A percentile compares a stretch with the other conserved stretches of the same genome.
These are phyloP conservation scores for Menidia beryllina DNA, from an alignment of 2,113 vertebrate species.

Conservation along the genomic window DNA sequence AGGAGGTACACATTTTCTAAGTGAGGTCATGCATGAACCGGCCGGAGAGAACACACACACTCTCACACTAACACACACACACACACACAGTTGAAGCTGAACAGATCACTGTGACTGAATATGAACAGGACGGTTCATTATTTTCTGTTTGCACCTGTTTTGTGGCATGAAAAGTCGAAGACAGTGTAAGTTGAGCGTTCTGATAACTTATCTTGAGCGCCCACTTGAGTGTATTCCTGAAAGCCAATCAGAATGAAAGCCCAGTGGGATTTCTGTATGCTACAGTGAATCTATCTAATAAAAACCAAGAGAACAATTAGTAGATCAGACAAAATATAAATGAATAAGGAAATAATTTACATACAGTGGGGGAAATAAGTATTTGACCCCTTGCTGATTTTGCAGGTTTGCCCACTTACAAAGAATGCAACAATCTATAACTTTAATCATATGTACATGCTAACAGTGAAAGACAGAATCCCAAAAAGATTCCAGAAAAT, in stretches of 20 bases:
- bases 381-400: too few species aligned
- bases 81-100: conserved; percentile 29
- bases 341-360: not conserved
- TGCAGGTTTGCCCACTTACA: too few species aligned
- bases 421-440: too few species aligned
- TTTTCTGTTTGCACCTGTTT: conserved; percentile 65
- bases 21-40: conserved; percentile 75
- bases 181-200: conserved; percentile 28
- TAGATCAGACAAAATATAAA: not conserved
- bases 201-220: conserved; percentile 20
- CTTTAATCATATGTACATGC: too few species aligned
- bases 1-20: conserved; percentile 73
- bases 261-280: not conserved
- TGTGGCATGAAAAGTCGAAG: not conserved
- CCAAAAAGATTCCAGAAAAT: too few species aligned
- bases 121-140: conserved; percentile 40
- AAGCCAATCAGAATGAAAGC: not conserved
- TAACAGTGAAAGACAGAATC: too few species aligned
- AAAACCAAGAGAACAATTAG: too few species aligned
- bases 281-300: not conserved
- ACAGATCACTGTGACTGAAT: conserved; percentile 40
- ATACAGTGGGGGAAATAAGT: too few species aligned
- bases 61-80: conserved; percentile 33
- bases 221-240: not conserved
- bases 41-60: conserved; percentile 49